Conservation (phyloP, 2,113 vertebrate species). For the Numenius arquata region DNA sequence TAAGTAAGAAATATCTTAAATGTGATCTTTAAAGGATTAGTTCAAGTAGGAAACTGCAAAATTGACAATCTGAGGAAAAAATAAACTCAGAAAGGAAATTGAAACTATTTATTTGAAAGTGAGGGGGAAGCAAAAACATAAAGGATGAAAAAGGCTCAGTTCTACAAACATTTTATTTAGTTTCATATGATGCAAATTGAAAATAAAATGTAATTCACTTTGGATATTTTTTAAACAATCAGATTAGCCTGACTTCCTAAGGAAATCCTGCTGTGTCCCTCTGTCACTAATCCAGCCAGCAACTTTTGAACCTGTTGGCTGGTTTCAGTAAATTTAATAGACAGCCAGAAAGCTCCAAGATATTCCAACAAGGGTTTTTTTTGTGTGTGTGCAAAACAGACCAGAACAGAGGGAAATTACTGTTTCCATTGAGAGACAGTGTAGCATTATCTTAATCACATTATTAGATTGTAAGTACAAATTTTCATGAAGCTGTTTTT, state of each 20-base stretch:
- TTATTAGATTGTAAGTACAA: neutral
- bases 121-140: neutral
- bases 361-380: neutral
- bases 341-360: neutral
- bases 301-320: neutral
- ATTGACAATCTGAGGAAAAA: neutral
- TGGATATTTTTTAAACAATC: constrained; percentile 1
- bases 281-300: neutral
- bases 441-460: neutral
- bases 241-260: constrained; percentile 27
- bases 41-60: neutral
- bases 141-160: neutral
- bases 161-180: neutral
- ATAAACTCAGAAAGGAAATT: neutral
- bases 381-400: neutral
- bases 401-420: neutral
- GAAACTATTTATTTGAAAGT: neutral
- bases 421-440: neutral
- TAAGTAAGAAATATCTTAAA: neutral
- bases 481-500: neutral
- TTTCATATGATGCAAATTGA: neutral
- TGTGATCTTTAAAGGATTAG: neutral
- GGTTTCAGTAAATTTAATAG: neutral
- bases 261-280: constrained; percentile 50
- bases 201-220: neutral